phyloP scores from a whole-genome alignment of 1,140 invertebrate species.

The Colletes latitarsis region DNA sequence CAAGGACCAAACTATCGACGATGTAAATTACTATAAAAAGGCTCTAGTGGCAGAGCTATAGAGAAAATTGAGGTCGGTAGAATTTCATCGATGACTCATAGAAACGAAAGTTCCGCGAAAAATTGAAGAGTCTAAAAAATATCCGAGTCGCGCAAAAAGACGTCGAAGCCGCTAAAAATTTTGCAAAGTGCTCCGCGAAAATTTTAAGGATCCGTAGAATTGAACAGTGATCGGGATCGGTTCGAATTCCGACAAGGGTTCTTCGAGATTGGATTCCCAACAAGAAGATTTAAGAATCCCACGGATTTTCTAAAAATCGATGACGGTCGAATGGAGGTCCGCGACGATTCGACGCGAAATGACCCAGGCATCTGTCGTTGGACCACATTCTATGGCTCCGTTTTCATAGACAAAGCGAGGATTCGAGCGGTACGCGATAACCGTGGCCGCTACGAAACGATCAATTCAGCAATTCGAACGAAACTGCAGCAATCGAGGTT shows the following conservation, averaged over 20 bases:
- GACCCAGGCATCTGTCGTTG: slow-evolving; percentile 16
- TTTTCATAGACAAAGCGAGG: slow-evolving; percentile 18
- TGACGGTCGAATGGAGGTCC: background rate
- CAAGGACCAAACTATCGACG: too few species aligned
- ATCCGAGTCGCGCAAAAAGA: background rate
- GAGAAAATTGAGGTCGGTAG: background rate
- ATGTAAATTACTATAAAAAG: background rate
- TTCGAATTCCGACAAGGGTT: background rate
- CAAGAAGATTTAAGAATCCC: background rate
- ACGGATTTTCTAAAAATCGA: slow-evolving; percentile 8
- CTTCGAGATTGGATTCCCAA: background rate
- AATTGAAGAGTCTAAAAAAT: too few species aligned
- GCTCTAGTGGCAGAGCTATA: too few species aligned
- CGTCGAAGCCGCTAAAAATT: background rate
- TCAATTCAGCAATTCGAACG: slow-evolving; percentile 29
- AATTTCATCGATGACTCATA: background rate
- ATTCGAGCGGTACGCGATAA: slow-evolving; percentile 14
- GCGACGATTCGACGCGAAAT: background rate
- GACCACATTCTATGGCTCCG: background rate
- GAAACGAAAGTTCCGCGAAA: too few species aligned
- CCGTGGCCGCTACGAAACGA: slow-evolving; percentile 12
- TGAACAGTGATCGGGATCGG: background rate
- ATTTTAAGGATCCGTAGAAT: background rate
- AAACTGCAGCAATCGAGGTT: slow-evolving; percentile 27
- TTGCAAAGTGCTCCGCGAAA: too few species aligned